Conservation (phyloP, 2,888 invertebrate species). For the Maniola hyperantus region DNA sequence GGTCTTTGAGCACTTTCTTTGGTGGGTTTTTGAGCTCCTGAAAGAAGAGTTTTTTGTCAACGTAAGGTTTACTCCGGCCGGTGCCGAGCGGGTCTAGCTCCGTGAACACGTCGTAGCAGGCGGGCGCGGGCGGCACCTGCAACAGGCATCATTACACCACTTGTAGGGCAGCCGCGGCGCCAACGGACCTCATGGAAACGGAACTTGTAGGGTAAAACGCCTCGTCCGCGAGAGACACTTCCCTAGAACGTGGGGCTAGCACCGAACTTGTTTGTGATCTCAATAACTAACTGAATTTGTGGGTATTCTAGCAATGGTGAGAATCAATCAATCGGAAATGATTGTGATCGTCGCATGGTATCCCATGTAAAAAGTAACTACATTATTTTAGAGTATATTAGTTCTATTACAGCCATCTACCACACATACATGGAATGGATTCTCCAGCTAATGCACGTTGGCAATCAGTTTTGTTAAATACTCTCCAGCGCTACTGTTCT, state of each 20-base stretch:
- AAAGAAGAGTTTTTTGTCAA: slow-evolving; percentile 98
- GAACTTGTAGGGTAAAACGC: neutral
- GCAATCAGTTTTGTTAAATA: neutral
- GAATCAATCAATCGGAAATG: too few relatives aligned
- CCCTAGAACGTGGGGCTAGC: too few relatives aligned
- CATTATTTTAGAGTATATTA: too few relatives aligned
- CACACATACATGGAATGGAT: neutral
- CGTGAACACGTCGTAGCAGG: slow-evolving; percentile 92
- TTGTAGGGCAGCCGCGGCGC: slow-evolving; percentile 19
- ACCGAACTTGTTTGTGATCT: too few relatives aligned
- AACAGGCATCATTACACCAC: slow-evolving; percentile 58
- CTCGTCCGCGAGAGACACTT: neutral
- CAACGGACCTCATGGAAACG: neutral
- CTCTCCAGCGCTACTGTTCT: neutral
- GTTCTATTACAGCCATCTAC: neutral
- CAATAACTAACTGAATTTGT: too few relatives aligned
- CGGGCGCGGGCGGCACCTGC: slow-evolving; percentile 70
- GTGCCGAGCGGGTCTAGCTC: slow-evolving; percentile 97
- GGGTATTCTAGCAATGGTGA: too few relatives aligned
- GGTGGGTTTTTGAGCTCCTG: slow-evolving; percentile 97
- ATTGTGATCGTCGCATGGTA: too few relatives aligned
- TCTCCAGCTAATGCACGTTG: neutral
- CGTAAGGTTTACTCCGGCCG: slow-evolving; percentile 94
- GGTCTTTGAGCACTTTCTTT: slow-evolving; percentile 94
- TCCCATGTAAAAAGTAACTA: too few relatives aligned